Evolutionary conservation across 2,113 vertebrate genomes (phyloP).

Genomic region (Nycticryphes semicollaris): DNA sequence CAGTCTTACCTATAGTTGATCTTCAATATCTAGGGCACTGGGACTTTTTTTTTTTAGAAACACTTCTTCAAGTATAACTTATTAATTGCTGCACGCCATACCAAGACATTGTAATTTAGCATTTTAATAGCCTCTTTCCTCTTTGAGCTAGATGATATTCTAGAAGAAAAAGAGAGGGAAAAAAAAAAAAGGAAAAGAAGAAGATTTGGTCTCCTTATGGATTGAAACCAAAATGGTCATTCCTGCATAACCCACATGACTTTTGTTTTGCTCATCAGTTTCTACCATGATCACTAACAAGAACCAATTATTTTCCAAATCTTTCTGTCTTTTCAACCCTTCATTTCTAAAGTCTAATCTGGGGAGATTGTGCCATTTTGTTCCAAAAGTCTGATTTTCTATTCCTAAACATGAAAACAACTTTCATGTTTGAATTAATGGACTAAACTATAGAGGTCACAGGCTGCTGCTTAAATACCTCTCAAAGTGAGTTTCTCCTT

Average conservation of each 20-base stretch:
- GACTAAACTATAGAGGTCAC: background rate
- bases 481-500: background rate
- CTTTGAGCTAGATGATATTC: background rate
- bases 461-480: background rate
- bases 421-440: background rate
- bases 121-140: conserved; percentile 1
- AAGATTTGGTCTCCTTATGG: background rate
- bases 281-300: background rate
- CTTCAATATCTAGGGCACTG: conserved; percentile 11
- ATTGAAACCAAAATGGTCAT: background rate
- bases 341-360: background rate
- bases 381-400: background rate
- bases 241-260: background rate
- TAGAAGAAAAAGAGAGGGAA: background rate
- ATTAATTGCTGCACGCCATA: background rate
- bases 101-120: background rate
- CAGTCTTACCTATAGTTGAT: background rate
- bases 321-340: background rate
- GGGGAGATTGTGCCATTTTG: background rate
- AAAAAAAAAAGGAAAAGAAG: background rate
- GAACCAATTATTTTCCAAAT: background rate
- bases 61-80: background rate
- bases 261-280: background rate
- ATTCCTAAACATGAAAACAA: background rate
- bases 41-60: background rate